Base-by-base conservation (phyloP, 2,113 vertebrate genomes). In the Entelurus aequoreus region DNA sequence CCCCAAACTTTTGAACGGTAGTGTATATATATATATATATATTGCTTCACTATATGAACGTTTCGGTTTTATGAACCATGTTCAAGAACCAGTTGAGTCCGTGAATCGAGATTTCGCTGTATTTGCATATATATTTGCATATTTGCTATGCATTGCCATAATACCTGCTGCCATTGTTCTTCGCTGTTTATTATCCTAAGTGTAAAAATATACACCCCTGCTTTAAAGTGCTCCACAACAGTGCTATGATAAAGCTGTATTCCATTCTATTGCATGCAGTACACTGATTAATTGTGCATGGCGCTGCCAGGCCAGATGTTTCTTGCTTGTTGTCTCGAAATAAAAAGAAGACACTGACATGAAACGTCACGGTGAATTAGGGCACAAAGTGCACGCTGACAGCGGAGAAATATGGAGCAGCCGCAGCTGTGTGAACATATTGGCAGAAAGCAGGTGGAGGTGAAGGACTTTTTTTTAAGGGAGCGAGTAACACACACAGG, bases 391-490 rank as follows among this genome's bases (percentile, higher is more conserved):
- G 16, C 72, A 69, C 63, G 28, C 60, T 60, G 69, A 79, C 58
- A 76, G 78, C 11, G n/a, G 10, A 19, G 38, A 57, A 57, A 75
- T 65, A 72, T 75, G 65, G 62, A 68, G 37, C 37, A 14, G 46
- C 63, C 50, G 16, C 69, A 74, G 74, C 76, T 74, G 75, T 71
- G 62, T 69, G 72, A 81, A 67, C 42, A 60, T 48, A 49, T 14
- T 36, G n/a, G 12, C 54, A 56, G 53, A 51, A 15, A 66, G 58
- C 54, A 35, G 15, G 42, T 52, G 65, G 53, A 63, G 66, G 71
- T 65, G 68, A 83, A 82, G 28, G 28, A 3, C 68, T 71, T 80
- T 79, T 78, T 71, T 69, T 59, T 44, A 48, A 53, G 38, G 65
- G 42, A 67, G 47, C 44, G 71, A 72, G 16, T 72, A 66, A 63